A percentile compares a stretch with the other conserved stretches of the same genome.
phyloP scores from a whole-genome alignment of 2,797 vertebrate genomes.

The Bradypodion pumilum region DNA sequence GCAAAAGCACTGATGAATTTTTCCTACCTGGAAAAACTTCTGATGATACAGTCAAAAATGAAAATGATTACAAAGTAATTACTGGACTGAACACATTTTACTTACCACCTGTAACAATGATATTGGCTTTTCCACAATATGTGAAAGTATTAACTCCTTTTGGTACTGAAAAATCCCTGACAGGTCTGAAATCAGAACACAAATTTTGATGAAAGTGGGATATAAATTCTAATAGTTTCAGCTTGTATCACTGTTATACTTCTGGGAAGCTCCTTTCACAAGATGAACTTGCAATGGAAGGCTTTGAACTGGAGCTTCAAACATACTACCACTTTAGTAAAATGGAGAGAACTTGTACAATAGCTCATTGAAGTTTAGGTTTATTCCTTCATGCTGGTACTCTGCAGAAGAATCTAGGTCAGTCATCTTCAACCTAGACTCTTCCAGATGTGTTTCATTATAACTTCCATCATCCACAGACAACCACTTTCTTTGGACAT shows the following conservation, averaged over 20 bases:
- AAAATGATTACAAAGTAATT: not conserved
- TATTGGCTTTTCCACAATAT: conserved; percentile 74
- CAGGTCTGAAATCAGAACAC: conserved; percentile 65
- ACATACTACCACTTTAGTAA: not conserved
- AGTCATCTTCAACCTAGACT: not conserved
- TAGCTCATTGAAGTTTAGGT: not conserved
- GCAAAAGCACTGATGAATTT: too few species aligned
- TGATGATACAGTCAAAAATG: too few species aligned
- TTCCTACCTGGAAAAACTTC: too few species aligned
- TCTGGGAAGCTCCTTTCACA: conserved; percentile 5
- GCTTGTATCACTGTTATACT: conserved; percentile 12
- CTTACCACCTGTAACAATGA: conserved; percentile 77
- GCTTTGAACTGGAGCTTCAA: not conserved
- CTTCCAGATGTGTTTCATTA: not conserved
- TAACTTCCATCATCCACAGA: not conserved
- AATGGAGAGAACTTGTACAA: not conserved
- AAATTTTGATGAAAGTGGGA: conserved; percentile 25
- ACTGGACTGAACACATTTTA: accelerated
- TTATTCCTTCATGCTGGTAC: not conserved
- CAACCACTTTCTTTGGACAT: not conserved
- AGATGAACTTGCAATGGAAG: not conserved
- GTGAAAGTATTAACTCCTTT: conserved; percentile 75
- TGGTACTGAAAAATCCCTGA: conserved; percentile 75
- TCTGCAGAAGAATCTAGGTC: not conserved
- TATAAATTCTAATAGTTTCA: not conserved